Base-by-base conservation (phyloP, 2,113 vertebrate species). In the Tretioscincus oriximinensis region DNA sequence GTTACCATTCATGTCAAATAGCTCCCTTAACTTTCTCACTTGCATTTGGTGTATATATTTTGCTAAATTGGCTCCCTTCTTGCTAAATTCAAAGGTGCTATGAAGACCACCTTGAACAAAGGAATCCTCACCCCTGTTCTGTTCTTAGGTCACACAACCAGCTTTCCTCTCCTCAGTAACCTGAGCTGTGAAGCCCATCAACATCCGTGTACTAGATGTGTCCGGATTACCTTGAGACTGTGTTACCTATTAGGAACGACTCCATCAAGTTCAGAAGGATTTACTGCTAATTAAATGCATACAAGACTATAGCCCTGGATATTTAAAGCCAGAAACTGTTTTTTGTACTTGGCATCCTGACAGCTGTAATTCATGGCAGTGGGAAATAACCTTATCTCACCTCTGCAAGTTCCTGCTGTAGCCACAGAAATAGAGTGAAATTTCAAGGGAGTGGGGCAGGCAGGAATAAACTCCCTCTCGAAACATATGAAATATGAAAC, bases 381-480 rank as follows among this genome's bases (percentile, higher is more conserved):
- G 10, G 28, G 47, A 64, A 73, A 14, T 31, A n/a, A 11, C 70
- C 41, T 64, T 61, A 29, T 9, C 10, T 63, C 69, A 51, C 60
- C 45, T 64, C n/a, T 72, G 58, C 58, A 18, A n/a, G 21, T 12
- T 80, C 72, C 70, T 65, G 45, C 78, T 81, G 24, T n/a, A 66
- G 28, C 21, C 2, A 18, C 49, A 22, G 70, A 10, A 54, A 3
- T 65, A 35, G 73, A 51, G 51, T 31, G 29, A n/a, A 65, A 24
- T 80, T 80, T 51, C 35, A 22, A 65, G 14, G 7, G 35, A 63
- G 35, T 21, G 60, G 20, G 26, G 35, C 35, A 22, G 11, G 28
- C 61, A 74, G 31, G 26, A 41, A 51, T 51, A 61, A 26, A 65
- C 66, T 65, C 14, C 16, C 9, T 65, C 35, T 63, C 35, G 31